Percentiles rank a stretch among this genome's conserved stretches.
These are phyloP conservation scores for Thymallus thymallus DNA, from an alignment of 2,113 vertebrate genomes.

Conservation along the genomic window DNA sequence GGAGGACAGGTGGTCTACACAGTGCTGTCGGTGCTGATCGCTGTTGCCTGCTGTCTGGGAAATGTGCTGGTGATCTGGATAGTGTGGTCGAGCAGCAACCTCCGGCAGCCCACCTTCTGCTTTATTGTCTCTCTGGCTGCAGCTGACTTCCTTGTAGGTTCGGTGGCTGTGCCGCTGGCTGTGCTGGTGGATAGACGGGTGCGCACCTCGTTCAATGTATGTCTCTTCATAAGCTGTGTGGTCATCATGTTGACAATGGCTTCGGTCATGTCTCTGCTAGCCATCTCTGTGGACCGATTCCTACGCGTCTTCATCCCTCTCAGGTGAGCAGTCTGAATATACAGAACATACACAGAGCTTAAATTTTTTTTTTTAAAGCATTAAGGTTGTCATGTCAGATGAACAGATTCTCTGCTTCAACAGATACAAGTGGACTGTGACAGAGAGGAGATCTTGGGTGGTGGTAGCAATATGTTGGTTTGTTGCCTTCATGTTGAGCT, in stretches of 20 bases:
- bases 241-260: conserved; percentile 74
- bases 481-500: conserved; percentile 72
- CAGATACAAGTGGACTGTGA: conserved; percentile 80
- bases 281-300: conserved; percentile 85
- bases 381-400: too few species aligned
- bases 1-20: conserved; percentile 59
- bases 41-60: conserved; percentile 74
- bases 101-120: conserved; percentile 75
- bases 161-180: conserved; percentile 79
- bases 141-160: conserved; percentile 81
- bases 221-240: conserved; percentile 82
- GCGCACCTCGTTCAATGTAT: conserved; percentile 58
- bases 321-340: conserved; percentile 15
- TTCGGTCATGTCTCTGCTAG: conserved; percentile 81
- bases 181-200: conserved; percentile 72
- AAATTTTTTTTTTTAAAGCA: too few species aligned
- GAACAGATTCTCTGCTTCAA: background rate
- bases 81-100: conserved; percentile 65
- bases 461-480: conserved; percentile 79
- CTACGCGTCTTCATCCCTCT: conserved; percentile 77
- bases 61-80: conserved; percentile 82
- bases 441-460: conserved; percentile 70
- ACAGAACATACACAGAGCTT: too few species aligned
- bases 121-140: conserved; percentile 82
- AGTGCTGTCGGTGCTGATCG: conserved; percentile 69